Base-by-base conservation (phyloP, 1,140 invertebrate species). In the Pseudomyrmex gracilis region DNA sequence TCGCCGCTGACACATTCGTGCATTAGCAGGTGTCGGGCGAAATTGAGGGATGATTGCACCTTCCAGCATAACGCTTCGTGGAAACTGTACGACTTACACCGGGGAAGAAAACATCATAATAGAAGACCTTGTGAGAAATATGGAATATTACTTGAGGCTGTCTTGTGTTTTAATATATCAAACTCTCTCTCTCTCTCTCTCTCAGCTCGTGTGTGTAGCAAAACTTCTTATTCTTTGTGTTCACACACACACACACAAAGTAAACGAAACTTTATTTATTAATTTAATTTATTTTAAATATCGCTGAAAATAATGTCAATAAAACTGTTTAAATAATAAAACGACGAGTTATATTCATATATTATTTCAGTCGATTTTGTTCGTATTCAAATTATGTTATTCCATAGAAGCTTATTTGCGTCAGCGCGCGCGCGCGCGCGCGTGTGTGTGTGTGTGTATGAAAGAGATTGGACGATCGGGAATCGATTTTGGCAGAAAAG, bases 401-500 rank as follows among this genome's bases (percentile, higher is more conserved):
- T 34, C 5, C 7, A 34, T 34, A 5, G 7, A 7, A 34, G 34
- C 34, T 34, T 34, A 34, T 34, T 34, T 34, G 34, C 0, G 34
- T 34, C 34, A 34, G 34, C 34, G 34, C 5, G 34, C 34, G 34
- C 34, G 34, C 1, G 34, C 34, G 4, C 34, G 34, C 5, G 34
- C 34, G 34, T 5, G 34, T 4, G 34, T 5, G 4, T 5, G 34
- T 34, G 34, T 34, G 34, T 34, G 5, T 34, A 34, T 34, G 34
- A 34, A 34, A 43, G 17, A 51, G 66, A 45, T 12, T 63, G 71
- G n/a, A 34, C 85, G 82, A 87, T 89, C 74, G 82, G 51, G 84
- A 88, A 91, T 91, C 89, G 90, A 90, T 90, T 90, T 89, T 88
- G 73, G 80, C 87, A 88, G 87, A 84, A 89, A 89, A 89, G 87